Percentiles rank a stretch among this genome's conserved stretches.
phyloP scores from a whole-genome alignment of 2,797 vertebrate genomes.

The Fundulus diaphanus region DNA sequence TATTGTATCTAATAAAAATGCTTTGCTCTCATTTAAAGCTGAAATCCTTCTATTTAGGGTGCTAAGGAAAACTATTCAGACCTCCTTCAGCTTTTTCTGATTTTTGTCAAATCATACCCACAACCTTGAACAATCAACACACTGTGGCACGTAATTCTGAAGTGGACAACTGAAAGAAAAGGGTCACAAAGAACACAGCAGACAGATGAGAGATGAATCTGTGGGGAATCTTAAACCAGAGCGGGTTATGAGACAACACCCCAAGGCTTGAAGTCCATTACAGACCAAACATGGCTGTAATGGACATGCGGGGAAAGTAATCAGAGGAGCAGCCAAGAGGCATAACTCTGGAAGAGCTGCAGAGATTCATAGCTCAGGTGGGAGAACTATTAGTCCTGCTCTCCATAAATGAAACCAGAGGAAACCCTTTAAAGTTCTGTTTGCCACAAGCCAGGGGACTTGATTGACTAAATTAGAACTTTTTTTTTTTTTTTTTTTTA shows the following conservation, averaged over 20 bases:
- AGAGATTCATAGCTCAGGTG: neutral
- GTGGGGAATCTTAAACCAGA: neutral
- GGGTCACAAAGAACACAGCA: neutral
- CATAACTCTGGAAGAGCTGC: neutral
- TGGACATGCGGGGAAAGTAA: neutral
- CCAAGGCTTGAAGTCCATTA: neutral
- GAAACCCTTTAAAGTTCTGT: neutral
- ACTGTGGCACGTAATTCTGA: too few species aligned
- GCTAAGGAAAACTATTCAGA: neutral
- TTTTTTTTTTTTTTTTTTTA: too few species aligned
- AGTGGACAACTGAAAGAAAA: neutral
- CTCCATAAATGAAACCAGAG: neutral
- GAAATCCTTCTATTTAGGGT: neutral
- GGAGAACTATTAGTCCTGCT: too few species aligned
- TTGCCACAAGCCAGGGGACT: neutral
- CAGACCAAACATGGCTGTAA: neutral
- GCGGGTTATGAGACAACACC: neutral
- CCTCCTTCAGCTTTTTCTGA: neutral
- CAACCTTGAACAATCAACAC: neutral
- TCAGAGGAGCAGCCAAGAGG: rapidly evolving
- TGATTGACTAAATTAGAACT: neutral
- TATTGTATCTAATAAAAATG: conserved; percentile 62
- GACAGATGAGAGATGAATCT: too few species aligned
- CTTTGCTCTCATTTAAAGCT: conserved; percentile 56
- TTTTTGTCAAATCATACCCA: neutral